phyloP scores from a whole-genome alignment of 2,797 vertebrate genomes.

The Neosalanx taihuensis region DNA sequence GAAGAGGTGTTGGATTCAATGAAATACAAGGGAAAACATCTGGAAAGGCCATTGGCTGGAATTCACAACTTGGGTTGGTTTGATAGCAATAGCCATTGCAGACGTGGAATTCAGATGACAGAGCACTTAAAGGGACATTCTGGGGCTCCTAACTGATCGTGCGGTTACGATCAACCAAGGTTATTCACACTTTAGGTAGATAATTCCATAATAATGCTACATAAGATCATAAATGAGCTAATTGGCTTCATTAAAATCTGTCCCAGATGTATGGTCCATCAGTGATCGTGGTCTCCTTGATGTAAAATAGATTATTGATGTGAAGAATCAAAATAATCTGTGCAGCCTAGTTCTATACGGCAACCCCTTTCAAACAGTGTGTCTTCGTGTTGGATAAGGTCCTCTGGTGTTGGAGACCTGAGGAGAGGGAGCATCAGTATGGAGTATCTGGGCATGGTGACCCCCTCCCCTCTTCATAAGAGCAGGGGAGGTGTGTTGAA shows the following conservation, averaged over 20 bases:
- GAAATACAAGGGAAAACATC: constrained; percentile 72
- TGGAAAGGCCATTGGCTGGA: constrained; percentile 70
- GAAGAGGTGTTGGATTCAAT: constrained; percentile 75
- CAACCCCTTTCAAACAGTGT: constrained; percentile 26
- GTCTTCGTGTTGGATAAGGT: constrained; percentile 53
- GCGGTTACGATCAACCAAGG: constrained; percentile 44
- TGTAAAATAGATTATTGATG: constrained; percentile 46
- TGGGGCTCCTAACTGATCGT: constrained; percentile 39
- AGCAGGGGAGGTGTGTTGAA: constrained; percentile 61
- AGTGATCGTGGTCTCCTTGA: constrained; percentile 57
- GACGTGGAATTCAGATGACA: constrained; percentile 43
- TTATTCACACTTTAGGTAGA: constrained; percentile 61
- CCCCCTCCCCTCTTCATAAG: constrained; percentile 51
- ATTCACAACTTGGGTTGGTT: constrained; percentile 68
- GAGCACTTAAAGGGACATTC: constrained; percentile 36
- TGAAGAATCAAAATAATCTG: constrained; percentile 58
- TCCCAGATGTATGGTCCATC: constrained; percentile 56
- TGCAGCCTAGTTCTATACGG: not conserved
- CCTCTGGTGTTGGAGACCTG: constrained; percentile 63
- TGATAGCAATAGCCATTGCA: constrained; percentile 61
- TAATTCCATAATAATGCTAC: constrained; percentile 60
- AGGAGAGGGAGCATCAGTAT: constrained; percentile 54
- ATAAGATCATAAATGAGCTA: constrained; percentile 64
- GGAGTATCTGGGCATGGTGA: constrained; percentile 63
- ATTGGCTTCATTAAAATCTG: constrained; percentile 10